These are phyloP conservation scores for Pyralis farinalis DNA, from an alignment of 2,888 invertebrate species.

Conservation along the genomic window DNA sequence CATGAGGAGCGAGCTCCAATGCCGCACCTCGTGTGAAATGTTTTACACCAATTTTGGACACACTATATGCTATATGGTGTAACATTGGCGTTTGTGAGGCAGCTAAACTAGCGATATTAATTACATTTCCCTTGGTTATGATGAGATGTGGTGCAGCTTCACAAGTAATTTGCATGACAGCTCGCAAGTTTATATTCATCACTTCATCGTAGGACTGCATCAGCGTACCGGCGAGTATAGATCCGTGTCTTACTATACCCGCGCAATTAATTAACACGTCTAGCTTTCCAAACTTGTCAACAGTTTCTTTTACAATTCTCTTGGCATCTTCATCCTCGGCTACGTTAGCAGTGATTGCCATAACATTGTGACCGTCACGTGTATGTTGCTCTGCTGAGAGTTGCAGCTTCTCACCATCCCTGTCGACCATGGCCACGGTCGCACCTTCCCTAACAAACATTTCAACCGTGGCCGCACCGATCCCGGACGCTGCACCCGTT, in stretches of 20 bases:
- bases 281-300: conserved; percentile 27
- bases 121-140: conserved; percentile 28
- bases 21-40: conserved; percentile 28
- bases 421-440: conserved; percentile 27
- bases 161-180: conserved; percentile 24
- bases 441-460: conserved; percentile 33
- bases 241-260: conserved; percentile 19
- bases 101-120: conserved; percentile 17
- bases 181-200: conserved; percentile 27
- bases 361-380: conserved; percentile 11
- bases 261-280: conserved; percentile 39
- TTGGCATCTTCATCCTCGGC: conserved; percentile 24
- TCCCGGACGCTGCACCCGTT: conserved; percentile 45
- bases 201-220: conserved; percentile 24
- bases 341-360: conserved; percentile 27
- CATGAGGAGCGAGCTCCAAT: conserved; percentile 85
- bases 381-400: conserved; percentile 18
- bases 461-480: conserved; percentile 34
- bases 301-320: conserved; percentile 22
- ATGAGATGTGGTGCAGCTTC: conserved; percentile 27
- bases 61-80: conserved; percentile 29
- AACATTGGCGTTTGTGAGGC: not conserved
- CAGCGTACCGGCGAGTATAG: conserved; percentile 20
- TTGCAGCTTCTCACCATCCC: conserved; percentile 27
- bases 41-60: conserved; percentile 23